Conservation (phyloP, 2,797 vertebrate species). For the Clarias laeviceps region DNA sequence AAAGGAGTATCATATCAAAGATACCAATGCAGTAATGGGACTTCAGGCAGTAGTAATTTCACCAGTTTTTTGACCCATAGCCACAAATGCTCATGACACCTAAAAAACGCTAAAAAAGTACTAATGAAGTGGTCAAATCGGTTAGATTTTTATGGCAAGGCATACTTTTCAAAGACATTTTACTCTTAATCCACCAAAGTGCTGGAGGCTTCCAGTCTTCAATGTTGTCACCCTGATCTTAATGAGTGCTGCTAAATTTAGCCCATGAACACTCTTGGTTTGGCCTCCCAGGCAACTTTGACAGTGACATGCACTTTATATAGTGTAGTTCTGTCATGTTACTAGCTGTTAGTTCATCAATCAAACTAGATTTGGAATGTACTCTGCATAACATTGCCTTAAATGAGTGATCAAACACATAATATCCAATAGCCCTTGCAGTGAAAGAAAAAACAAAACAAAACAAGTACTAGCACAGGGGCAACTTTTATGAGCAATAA, state of each 20-base stretch:
- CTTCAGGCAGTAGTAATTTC: constrained; percentile 1
- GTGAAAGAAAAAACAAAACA: not conserved
- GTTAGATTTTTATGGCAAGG: constrained; percentile 4
- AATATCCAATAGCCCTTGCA: not conserved
- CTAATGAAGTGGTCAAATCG: constrained; percentile 9
- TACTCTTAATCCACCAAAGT: constrained; percentile 12
- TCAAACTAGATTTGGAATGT: constrained; percentile 23
- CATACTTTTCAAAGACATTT: constrained; percentile 16
- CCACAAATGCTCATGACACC: not conserved
- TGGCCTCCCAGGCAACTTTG: constrained; percentile 27
- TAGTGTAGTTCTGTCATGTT: constrained; percentile 4
- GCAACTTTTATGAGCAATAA: constrained; percentile 23
- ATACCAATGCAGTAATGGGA: not conserved
- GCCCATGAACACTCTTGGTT: constrained; percentile 1
- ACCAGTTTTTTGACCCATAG: constrained; percentile 24
- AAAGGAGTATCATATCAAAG: not conserved
- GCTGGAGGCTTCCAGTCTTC: constrained; percentile 14
- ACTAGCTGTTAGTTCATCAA: constrained; percentile 19
- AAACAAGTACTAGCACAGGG: constrained; percentile 1
- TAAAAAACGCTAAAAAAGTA: constrained; percentile 7
- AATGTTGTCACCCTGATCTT: constrained; percentile 28
- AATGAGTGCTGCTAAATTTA: constrained; percentile 37
- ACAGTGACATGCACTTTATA: constrained; percentile 39
- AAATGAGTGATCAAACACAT: constrained; percentile 7
- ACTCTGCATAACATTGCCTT: constrained; percentile 3